Percentiles rank a stretch among this genome's conserved stretches.
phyloP scores from a whole-genome alignment of 1,140 invertebrate genomes.

The Anastatus disparis region DNA sequence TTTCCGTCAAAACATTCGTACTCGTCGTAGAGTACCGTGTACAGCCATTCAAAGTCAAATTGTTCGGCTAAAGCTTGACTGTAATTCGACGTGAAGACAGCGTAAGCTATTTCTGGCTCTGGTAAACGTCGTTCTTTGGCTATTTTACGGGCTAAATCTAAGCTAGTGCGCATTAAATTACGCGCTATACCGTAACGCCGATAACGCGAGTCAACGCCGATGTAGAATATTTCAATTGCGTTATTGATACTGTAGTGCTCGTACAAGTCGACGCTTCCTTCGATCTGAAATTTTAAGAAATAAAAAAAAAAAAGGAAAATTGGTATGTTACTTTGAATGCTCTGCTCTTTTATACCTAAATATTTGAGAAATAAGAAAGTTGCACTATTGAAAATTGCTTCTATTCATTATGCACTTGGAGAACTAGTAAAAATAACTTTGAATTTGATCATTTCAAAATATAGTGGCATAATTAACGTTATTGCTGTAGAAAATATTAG shows the following conservation, averaged over 20 bases:
- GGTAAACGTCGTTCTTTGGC: slow-evolving; percentile 5
- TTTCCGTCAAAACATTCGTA: slow-evolving; percentile 44
- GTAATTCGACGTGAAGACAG: slow-evolving; percentile 52
- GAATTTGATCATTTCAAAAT: too few species aligned
- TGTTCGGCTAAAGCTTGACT: slow-evolving; percentile 51
- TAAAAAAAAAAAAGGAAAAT: background rate
- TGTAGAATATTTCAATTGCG: slow-evolving; percentile 54
- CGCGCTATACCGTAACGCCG: slow-evolving; percentile 49
- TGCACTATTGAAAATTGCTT: too few species aligned
- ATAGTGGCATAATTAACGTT: too few species aligned
- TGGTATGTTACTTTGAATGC: too few species aligned
- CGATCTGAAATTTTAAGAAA: slow-evolving; percentile 44
- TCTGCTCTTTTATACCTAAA: too few species aligned
- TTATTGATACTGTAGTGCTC: slow-evolving; percentile 44
- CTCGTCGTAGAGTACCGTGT: slow-evolving; percentile 46
- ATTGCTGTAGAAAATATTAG: too few species aligned
- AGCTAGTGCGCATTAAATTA: slow-evolving; percentile 43
- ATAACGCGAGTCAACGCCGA: slow-evolving; percentile 50
- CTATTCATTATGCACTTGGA: too few species aligned
- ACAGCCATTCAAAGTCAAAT: slow-evolving; percentile 48
- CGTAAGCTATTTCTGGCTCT: slow-evolving; percentile 48
- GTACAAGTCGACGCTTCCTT: slow-evolving; percentile 51
- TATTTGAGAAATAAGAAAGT: too few species aligned
- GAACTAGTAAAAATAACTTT: too few species aligned
- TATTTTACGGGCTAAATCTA: slow-evolving; percentile 42